Conservation (phyloP, 2,113 vertebrate species). For the Eonycteris spelaea region DNA sequence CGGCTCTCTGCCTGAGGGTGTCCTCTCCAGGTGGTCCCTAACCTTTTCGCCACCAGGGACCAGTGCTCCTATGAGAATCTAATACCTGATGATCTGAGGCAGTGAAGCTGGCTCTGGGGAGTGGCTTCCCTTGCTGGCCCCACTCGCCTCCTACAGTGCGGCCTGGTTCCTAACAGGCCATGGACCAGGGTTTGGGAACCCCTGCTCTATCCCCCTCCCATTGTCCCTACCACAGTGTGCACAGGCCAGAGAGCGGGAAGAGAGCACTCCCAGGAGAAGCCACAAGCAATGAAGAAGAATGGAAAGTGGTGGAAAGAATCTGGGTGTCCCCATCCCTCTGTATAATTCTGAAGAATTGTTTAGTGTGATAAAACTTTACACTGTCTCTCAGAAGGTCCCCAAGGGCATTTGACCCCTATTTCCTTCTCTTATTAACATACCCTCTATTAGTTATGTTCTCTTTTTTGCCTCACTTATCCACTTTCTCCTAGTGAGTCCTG, state of each 20-base stretch:
- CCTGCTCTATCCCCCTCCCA: too few relatives aligned
- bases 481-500: neutral
- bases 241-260: neutral
- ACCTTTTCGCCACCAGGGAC: too few relatives aligned
- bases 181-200: too few relatives aligned
- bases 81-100: too few relatives aligned
- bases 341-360: neutral
- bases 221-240: neutral
- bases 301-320: neutral
- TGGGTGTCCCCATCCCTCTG: accelerated
- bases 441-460: neutral
- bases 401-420: neutral
- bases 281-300: neutral
- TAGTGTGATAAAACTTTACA: neutral
- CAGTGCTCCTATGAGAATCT: too few relatives aligned
- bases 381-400: neutral
- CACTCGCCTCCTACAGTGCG: too few relatives aligned
- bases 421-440: neutral
- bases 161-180: too few relatives aligned
- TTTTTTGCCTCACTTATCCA: neutral
- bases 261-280: neutral
- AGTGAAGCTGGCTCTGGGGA: too few relatives aligned
- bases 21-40: neutral
- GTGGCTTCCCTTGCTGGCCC: too few relatives aligned
- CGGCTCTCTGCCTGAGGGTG: neutral